Base-by-base conservation (phyloP, 1,140 invertebrate species). In the Halictus rubicundus region DNA sequence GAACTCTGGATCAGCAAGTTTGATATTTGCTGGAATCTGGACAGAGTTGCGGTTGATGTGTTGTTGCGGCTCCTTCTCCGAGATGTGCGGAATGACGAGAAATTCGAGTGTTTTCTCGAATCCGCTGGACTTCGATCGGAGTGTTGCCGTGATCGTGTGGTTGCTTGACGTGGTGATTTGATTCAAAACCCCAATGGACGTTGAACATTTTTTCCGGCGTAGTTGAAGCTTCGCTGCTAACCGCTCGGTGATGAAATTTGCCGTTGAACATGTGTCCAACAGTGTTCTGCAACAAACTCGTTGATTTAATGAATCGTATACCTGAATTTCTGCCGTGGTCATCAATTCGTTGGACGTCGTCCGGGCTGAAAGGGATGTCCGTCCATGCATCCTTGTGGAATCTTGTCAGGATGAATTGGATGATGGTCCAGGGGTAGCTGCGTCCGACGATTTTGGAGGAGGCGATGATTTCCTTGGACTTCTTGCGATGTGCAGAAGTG, bases 1-100 rank as follows among this genome's bases (percentile, higher is more conserved):
- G 27, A 80, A 80, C 2, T 73, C 7, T 5, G 78, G 59, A 49
- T 80, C 78, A 7, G 78, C 78, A 8, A 80, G 23, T 39, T 52
- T 68, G 1, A 79, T 6, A 25, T 61, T 54, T 2, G 21, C 21
- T 21, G 52, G 52, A 21, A 54, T 54, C 14, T n/a, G 1, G 0
- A 54, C 6, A 21, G 19, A 19, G 16, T 14, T 16, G 2, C 19
- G 19, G 52, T 54, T 6, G 8, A 54, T 21, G 1, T 16, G 52
- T 6, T 37, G 27, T 9, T 59, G n/a, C 1, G 57, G 57, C 19
- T 21, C 21, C 14, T 16, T 8, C 49, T 32, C 9, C 1, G 74
- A 65, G 25, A 76, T 76, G 12, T 68, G 0, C 1, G 59, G 59
- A 27, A 61, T 61, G 14, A 21, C 14, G 4, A 60, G 39, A 5